A percentile compares a stretch with the other conserved stretches of the same genome.
These are phyloP conservation scores for Hydropsyche betteni DNA, from an alignment of 2,888 invertebrate species.

Conservation along the genomic window DNA sequence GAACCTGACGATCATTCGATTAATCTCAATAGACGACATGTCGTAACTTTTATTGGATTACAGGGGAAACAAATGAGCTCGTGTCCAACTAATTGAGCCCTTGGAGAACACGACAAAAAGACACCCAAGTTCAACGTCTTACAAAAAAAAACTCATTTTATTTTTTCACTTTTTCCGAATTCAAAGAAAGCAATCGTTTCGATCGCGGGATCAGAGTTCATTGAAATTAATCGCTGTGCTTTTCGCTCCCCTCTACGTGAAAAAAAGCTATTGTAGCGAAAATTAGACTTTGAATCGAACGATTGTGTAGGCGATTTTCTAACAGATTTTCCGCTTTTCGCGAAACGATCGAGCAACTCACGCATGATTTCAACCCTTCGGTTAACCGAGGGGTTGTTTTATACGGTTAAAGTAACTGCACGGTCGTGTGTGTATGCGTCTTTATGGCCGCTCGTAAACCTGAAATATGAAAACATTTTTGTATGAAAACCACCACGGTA, in stretches of 20 bases:
- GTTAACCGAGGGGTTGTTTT: neutral
- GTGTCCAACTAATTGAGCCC: constrained; percentile 35
- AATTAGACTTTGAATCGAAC: too few relatives aligned
- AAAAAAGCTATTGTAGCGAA: too few relatives aligned
- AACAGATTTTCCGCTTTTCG: neutral
- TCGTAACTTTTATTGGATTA: constrained; percentile 39
- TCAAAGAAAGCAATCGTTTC: neutral
- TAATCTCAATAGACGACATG: constrained; percentile 39
- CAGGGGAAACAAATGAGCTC: constrained; percentile 38
- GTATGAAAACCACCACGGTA: constrained; percentile 18
- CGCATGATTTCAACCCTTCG: constrained; percentile 3
- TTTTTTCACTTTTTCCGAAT: neutral
- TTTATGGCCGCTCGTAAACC: constrained; percentile 43
- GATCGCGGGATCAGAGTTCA: too few relatives aligned
- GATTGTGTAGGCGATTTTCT: neutral
- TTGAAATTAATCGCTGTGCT: too few relatives aligned
- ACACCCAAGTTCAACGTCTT: constrained; percentile 1
- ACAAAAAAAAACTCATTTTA: neutral
- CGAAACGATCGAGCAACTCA: neutral
- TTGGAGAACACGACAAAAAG: constrained; percentile 24
- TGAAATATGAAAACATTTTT: constrained; percentile 48
- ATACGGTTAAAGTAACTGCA: constrained; percentile 37
- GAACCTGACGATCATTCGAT: constrained; percentile 26
- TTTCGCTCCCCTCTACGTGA: too few relatives aligned
- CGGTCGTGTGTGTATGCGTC: constrained; percentile 32